These are phyloP conservation scores for Cydia splendana DNA, from an alignment of 1,140 invertebrate genomes.

Conservation along the genomic window DNA sequence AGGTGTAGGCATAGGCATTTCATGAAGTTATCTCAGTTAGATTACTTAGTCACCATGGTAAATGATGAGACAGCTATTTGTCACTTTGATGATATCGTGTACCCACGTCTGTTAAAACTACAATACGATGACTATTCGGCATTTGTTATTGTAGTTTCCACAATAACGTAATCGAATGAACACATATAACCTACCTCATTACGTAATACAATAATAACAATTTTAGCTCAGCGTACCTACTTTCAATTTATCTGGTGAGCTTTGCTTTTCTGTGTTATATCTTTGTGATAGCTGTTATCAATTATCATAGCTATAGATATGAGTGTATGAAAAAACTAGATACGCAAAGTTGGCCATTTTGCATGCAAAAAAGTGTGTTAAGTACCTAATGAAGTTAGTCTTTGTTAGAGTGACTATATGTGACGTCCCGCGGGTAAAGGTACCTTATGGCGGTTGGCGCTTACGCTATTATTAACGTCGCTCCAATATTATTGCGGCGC, in stretches of 20 bases:
- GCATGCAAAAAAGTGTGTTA: conserved; percentile 3
- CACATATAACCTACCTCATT: conserved; percentile 19
- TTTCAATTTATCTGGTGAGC: neutral
- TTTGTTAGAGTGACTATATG: neutral
- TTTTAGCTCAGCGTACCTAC: neutral
- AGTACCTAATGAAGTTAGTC: neutral
- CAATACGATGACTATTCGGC: conserved; percentile 20
- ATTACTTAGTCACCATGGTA: neutral
- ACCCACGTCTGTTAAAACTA: neutral
- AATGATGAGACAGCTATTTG: neutral
- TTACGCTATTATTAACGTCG: too few relatives aligned
- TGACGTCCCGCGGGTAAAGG: too few relatives aligned
- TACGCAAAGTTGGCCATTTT: neutral
- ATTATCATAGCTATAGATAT: conserved; percentile 25
- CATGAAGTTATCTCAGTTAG: neutral
- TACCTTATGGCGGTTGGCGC: too few relatives aligned
- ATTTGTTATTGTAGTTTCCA: conserved; percentile 22
- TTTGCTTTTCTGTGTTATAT: neutral
- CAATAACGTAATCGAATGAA: conserved; percentile 19
- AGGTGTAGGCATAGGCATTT: neutral
- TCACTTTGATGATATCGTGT: neutral
- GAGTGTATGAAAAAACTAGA: neutral
- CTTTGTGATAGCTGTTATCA: neutral
- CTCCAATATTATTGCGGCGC: too few relatives aligned
- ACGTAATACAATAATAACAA: conserved; percentile 19